phyloP scores from a whole-genome alignment of 2,888 invertebrate genomes.

The Hydriomena furcata region DNA sequence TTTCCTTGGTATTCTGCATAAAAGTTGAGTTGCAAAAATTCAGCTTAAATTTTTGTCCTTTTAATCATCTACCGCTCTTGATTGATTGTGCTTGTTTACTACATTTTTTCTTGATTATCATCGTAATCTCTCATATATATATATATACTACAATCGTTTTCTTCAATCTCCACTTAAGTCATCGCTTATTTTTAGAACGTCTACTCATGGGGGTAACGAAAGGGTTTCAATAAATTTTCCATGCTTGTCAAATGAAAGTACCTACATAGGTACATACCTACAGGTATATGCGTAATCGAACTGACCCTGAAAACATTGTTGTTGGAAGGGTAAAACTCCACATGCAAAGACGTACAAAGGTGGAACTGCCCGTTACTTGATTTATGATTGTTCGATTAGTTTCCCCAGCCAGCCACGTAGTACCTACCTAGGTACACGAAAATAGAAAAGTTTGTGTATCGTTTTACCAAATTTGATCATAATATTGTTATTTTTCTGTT shows the following conservation, averaged over 20 bases:
- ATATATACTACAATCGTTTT: not conserved
- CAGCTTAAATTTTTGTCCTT: no score
- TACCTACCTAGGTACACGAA: no score
- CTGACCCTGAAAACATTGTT: conserved; percentile 28
- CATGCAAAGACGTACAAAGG: conserved; percentile 29
- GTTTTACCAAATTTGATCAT: conserved; percentile 3
- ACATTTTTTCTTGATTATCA: not conserved
- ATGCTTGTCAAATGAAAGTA: not conserved
- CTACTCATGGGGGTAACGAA: no score
- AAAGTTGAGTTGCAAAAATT: no score
- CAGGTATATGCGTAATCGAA: conserved; percentile 9
- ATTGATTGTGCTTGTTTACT: not conserved
- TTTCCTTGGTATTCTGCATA: no score
- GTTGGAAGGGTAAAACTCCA: conserved; percentile 27
- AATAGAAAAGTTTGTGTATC: conserved; percentile 22
- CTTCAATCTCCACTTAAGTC: not conserved
- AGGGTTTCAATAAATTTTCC: not conserved
- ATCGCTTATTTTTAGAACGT: not conserved
- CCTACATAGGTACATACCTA: not conserved
- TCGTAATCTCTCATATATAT: not conserved
- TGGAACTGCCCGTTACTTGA: conserved; percentile 27
- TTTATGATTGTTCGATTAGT: conserved; percentile 25
- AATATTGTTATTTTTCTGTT: not conserved
- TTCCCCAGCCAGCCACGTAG: conserved; percentile 20
- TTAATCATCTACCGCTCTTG: not conserved